Percentiles rank a stretch among this genome's conserved stretches.
Conservation (phyloP, 2,797 vertebrate genomes). For the Sus cebifrons region DNA sequence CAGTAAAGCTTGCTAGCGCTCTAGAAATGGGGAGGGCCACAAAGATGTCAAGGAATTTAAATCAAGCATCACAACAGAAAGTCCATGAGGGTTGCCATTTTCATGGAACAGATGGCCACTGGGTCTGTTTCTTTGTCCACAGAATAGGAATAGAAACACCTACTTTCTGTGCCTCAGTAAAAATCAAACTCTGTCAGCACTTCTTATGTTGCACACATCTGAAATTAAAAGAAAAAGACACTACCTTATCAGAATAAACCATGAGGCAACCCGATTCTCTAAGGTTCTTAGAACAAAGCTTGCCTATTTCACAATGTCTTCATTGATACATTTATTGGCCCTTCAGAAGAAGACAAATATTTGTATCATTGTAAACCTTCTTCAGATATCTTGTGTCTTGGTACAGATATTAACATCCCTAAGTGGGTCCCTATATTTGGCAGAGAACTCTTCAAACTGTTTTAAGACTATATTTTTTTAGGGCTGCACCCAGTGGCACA, state of each 20-base stretch:
- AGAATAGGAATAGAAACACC: conserved; percentile 7
- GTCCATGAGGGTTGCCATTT: not conserved
- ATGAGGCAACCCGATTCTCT: conserved; percentile 28
- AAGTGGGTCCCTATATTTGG: not conserved
- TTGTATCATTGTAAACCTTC: conserved; percentile 1
- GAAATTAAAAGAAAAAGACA: conserved; percentile 22
- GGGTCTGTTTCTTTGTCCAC: not conserved
- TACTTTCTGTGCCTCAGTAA: conserved; percentile 14
- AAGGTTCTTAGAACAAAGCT: conserved; percentile 45
- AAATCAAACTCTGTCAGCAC: not conserved
- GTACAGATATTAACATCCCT: not conserved
- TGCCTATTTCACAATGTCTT: conserved; percentile 31
- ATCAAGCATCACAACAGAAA: conserved; percentile 20
- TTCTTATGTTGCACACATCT: not conserved
- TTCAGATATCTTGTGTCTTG: conserved; percentile 16
- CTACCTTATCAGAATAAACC: conserved; percentile 50
- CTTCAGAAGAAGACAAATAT: conserved; percentile 43
- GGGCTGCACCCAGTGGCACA: too few species aligned
- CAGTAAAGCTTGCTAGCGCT: not conserved
- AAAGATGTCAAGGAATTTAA: conserved; percentile 21
- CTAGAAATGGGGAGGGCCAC: not conserved
- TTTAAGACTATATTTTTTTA: not conserved
- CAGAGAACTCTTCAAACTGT: not conserved
- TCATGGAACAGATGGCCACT: not conserved
- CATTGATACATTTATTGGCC: not conserved